A percentile compares a stretch with the other conserved stretches of the same genome.
phyloP scores from a whole-genome alignment of 2,797 vertebrate genomes.

The Meda fulgida region DNA sequence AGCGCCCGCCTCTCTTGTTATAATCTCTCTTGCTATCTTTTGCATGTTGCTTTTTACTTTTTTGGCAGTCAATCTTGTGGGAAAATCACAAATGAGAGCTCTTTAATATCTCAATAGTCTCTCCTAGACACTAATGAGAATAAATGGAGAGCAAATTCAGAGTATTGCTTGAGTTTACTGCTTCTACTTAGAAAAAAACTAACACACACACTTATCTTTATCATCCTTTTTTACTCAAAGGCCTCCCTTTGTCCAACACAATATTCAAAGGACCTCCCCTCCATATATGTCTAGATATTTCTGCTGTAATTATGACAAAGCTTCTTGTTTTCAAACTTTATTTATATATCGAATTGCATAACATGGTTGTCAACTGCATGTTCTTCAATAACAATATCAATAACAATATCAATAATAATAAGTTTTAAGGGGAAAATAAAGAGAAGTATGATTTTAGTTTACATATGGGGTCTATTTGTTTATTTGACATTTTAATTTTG shows the following conservation, averaged over 20 bases:
- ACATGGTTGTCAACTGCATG: neutral
- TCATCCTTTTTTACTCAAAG: neutral
- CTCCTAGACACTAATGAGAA: slow-evolving; percentile 20
- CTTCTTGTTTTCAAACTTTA: neutral
- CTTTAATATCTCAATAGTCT: slow-evolving; percentile 7
- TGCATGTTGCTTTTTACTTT: slow-evolving; percentile 18
- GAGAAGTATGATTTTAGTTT: neutral
- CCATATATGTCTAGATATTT: neutral
- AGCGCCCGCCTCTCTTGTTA: slow-evolving; percentile 70
- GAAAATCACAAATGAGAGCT: neutral
- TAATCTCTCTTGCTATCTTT: neutral
- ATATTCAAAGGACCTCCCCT: neutral
- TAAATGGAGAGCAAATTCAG: slow-evolving; percentile 11
- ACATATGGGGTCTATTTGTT: neutral
- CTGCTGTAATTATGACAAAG: neutral
- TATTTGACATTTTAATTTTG: neutral
- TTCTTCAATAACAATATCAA: neutral
- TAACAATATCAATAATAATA: too few species aligned
- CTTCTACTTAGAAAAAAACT: neutral
- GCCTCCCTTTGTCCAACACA: neutral
- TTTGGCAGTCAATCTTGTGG: neutral
- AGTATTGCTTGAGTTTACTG: neutral
- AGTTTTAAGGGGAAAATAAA: neutral
- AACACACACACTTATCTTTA: neutral
- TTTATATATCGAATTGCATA: neutral